Percentiles rank a stretch among this genome's conserved stretches.
Evolutionary conservation across 2,888 invertebrate species (phyloP).

Genomic region (Agrochola macilenta): DNA sequence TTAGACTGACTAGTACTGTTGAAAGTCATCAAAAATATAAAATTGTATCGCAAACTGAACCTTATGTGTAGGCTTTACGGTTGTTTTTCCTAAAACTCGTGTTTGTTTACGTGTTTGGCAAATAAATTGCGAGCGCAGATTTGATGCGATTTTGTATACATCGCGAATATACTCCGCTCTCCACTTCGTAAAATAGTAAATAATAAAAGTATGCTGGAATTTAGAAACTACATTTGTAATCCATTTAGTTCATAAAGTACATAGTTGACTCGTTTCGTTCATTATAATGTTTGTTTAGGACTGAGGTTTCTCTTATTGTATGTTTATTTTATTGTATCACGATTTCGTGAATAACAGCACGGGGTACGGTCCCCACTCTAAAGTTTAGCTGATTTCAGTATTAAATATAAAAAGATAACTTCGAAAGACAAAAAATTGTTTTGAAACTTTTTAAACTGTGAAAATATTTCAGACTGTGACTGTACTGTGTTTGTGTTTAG

Average conservation of each 20-base stretch:
- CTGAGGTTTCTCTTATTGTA: constrained; percentile 60
- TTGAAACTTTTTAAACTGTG: constrained; percentile 4
- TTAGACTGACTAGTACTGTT: too few species aligned
- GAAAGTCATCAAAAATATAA: too few species aligned
- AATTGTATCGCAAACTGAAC: too few species aligned
- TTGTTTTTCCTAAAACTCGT: too few species aligned
- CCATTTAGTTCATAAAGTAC: background rate
- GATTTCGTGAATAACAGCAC: constrained; percentile 22
- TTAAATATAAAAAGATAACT: constrained; percentile 32
- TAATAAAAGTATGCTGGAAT: too few species aligned
- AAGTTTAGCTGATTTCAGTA: constrained; percentile 42
- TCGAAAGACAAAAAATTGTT: constrained; percentile 37
- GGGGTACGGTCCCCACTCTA: background rate
- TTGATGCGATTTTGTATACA: too few species aligned
- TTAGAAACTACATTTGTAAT: too few species aligned
- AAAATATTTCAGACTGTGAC: constrained; percentile 31
- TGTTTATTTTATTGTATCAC: constrained; percentile 41
- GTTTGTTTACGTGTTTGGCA: too few species aligned
- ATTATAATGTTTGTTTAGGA: constrained; percentile 57
- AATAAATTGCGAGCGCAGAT: too few species aligned
- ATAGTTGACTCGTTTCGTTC: constrained; percentile 31
- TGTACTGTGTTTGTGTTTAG: constrained; percentile 27
- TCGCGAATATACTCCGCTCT: too few species aligned
- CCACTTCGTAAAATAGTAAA: too few species aligned
- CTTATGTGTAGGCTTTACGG: too few species aligned